phyloP scores from a whole-genome alignment of 2,888 invertebrate genomes.

The Lochmaea capreae region DNA sequence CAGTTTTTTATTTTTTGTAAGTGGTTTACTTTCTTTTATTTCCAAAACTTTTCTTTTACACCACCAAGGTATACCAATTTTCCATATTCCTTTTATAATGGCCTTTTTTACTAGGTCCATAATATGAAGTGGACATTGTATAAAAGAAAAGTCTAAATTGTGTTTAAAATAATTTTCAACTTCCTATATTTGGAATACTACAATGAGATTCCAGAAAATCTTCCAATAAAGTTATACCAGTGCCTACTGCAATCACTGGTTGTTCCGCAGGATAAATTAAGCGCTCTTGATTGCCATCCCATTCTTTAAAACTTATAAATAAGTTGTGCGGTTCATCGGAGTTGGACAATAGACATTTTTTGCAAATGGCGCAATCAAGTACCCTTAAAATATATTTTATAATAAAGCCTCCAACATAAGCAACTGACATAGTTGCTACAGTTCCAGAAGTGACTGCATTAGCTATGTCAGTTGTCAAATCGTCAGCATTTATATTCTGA shows the following conservation, averaged over 20 bases:
- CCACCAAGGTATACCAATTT: constrained; percentile 24
- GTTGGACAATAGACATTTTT: too few species aligned
- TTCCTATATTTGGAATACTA: constrained; percentile 4
- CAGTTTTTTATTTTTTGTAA: constrained; percentile 16
- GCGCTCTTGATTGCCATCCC: not conserved
- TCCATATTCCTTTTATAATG: constrained; percentile 24
- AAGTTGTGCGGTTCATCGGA: not conserved
- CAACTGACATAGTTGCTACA: constrained; percentile 16
- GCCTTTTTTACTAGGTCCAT: not conserved
- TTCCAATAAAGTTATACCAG: too few species aligned
- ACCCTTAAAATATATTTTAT: not conserved
- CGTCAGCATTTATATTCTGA: not conserved
- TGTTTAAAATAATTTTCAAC: not conserved
- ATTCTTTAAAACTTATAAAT: constrained; percentile 4
- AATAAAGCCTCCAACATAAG: constrained; percentile 20
- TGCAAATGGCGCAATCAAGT: too few species aligned
- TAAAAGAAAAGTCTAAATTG: not conserved
- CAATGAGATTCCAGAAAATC: not conserved
- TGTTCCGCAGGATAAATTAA: not conserved
- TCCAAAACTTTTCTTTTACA: constrained; percentile 18
- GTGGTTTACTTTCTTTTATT: constrained; percentile 3
- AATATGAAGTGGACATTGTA: constrained; percentile 4
- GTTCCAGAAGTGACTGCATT: too few species aligned
- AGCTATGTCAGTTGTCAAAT: too few species aligned
- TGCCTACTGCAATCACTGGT: too few species aligned